A percentile compares a stretch with the other conserved stretches of the same genome.
Conservation (phyloP, 2,797 vertebrate genomes). For the Kryptolebias ocellatus region DNA sequence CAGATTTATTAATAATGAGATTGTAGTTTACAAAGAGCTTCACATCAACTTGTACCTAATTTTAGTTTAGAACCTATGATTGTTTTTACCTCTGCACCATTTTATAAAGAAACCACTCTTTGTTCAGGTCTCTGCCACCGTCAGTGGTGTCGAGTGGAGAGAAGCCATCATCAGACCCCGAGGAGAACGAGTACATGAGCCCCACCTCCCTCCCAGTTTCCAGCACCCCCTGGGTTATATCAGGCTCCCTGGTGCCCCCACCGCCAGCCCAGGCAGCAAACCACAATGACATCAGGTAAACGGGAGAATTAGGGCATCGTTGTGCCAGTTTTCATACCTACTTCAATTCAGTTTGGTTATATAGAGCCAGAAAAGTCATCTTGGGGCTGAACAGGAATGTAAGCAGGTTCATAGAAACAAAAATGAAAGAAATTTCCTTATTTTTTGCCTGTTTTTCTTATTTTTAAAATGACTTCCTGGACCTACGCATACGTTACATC, state of each 20-base stretch:
- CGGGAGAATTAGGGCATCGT: background rate
- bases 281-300: slow-evolving; percentile 58
- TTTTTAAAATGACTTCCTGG: too few relatives aligned
- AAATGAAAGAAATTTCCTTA: too few relatives aligned
- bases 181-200: slow-evolving; percentile 93
- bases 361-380: background rate
- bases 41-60: background rate
- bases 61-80: background rate
- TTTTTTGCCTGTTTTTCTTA: too few relatives aligned
- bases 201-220: slow-evolving; percentile 87
- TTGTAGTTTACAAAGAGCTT: too few relatives aligned
- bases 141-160: slow-evolving; percentile 80
- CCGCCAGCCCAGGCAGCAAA: slow-evolving; percentile 56
- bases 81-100: background rate
- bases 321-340: background rate
- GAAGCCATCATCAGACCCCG: slow-evolving; percentile 74
- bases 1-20: too few relatives aligned
- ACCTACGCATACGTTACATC: too few relatives aligned
- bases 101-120: background rate
- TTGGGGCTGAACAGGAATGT: too few relatives aligned
- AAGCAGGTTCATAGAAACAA: too few relatives aligned
- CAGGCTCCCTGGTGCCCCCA: slow-evolving; percentile 74
- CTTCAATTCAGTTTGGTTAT: background rate
- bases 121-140: slow-evolving; percentile 58
- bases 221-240: slow-evolving; percentile 60